A percentile compares a stretch with the other conserved stretches of the same genome.
These are phyloP conservation scores for Cordilura impudica DNA, from an alignment of 2,888 invertebrate genomes.

Conservation along the genomic window DNA sequence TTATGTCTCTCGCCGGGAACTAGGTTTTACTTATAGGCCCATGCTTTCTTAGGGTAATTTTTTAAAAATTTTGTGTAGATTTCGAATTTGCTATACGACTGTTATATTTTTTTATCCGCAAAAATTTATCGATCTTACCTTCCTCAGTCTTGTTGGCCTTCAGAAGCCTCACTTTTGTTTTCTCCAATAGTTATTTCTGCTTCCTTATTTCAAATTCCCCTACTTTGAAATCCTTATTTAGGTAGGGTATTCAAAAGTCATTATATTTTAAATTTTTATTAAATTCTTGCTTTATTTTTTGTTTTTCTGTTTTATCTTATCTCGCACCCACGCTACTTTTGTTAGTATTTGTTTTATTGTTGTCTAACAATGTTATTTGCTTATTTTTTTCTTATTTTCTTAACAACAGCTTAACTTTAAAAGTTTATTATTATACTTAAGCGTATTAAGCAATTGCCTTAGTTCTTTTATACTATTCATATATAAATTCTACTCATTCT, in stretches of 20 bases:
- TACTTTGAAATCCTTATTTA: background rate
- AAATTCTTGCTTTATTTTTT: slow-evolving; percentile 9
- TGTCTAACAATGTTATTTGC: slow-evolving; percentile 11
- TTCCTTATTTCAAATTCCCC: too few species aligned
- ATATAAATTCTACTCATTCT: slow-evolving; percentile 25
- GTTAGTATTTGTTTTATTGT: slow-evolving; percentile 31
- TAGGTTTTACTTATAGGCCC: too few species aligned
- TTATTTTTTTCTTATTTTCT: slow-evolving; percentile 20
- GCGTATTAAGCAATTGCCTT: slow-evolving; percentile 31
- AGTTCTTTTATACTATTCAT: background rate
- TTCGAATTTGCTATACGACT: too few species aligned
- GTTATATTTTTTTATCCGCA: too few species aligned
- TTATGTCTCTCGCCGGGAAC: too few species aligned
- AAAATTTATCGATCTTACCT: too few species aligned
- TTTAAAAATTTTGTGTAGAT: too few species aligned
- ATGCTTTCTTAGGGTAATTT: too few species aligned
- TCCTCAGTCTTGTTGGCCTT: too few species aligned
- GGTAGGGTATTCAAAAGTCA: background rate
- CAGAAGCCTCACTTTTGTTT: too few species aligned
- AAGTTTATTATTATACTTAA: slow-evolving; percentile 47
- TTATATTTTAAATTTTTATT: background rate
- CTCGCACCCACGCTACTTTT: slow-evolving; percentile 49
- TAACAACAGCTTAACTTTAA: slow-evolving; percentile 12
- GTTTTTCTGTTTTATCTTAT: slow-evolving; percentile 38
- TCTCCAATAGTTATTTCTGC: too few species aligned